phyloP scores from a whole-genome alignment of 2,888 invertebrate genomes.

The Parthenolecanium corni region DNA sequence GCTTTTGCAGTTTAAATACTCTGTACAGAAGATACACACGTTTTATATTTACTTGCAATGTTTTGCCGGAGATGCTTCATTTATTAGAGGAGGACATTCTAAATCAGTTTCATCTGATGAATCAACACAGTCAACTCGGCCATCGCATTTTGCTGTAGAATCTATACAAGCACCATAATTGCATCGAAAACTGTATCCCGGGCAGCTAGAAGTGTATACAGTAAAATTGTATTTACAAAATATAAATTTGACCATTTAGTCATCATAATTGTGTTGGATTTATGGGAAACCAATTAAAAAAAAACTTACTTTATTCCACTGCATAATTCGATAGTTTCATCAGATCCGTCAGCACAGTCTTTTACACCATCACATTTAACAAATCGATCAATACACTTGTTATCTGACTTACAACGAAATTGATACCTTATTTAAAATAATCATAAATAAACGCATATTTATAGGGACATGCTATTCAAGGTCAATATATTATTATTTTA shows the following conservation, averaged over 20 bases:
- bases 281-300: too few relatives aligned
- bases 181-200: conserved; percentile 31
- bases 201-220: conserved; percentile 31
- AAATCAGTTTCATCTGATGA: conserved; percentile 32
- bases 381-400: neutral
- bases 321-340: conserved; percentile 1
- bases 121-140: conserved; percentile 33
- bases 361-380: conserved; percentile 1
- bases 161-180: conserved; percentile 34
- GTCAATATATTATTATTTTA: too few relatives aligned
- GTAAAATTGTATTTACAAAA: neutral
- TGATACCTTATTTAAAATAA: neutral
- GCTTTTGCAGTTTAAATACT: neutral
- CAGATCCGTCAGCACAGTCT: conserved; percentile 11
- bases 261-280: neutral
- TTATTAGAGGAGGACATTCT: neutral
- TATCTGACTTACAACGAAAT: neutral
- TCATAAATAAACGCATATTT: too few relatives aligned
- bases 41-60: neutral
- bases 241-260: neutral
- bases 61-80: neutral
- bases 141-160: conserved; percentile 31
- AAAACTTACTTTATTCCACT: neutral
- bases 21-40: neutral
- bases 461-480: too few relatives aligned